A percentile compares a stretch with the other conserved stretches of the same genome.
Conservation (phyloP, 2,888 invertebrate species). For the Crossocerus cetratus region DNA sequence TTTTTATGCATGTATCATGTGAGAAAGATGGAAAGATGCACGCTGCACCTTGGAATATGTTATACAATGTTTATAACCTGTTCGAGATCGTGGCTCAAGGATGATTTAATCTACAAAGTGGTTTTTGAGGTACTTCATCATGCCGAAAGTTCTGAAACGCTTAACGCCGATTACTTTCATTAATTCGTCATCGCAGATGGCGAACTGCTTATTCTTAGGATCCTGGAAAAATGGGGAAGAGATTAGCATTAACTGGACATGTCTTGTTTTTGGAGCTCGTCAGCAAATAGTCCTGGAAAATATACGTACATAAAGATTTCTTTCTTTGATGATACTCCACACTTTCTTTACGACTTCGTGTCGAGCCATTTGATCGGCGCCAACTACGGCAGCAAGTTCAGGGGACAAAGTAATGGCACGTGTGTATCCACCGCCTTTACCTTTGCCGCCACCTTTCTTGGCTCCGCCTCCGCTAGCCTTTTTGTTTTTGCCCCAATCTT, state of each 20-base stretch:
- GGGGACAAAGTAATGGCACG: constrained; percentile 90
- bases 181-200: constrained; percentile 94
- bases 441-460: constrained; percentile 77
- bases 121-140: constrained; percentile 97
- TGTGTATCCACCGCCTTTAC: constrained; percentile 85
- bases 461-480: constrained; percentile 78
- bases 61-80: constrained; percentile 64
- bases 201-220: constrained; percentile 96
- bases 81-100: constrained; percentile 56
- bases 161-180: constrained; percentile 93
- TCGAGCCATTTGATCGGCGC: constrained; percentile 89
- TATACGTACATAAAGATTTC: constrained; percentile 83
- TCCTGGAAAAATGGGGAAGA: constrained; percentile 79
- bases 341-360: constrained; percentile 94
- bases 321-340: constrained; percentile 93
- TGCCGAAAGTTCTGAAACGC: constrained; percentile 95
- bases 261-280: background rate
- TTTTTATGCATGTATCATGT: constrained; percentile 63
- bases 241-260: background rate
- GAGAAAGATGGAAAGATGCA: constrained; percentile 66
- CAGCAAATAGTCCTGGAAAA: too few relatives aligned
- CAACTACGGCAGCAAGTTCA: constrained; percentile 90
- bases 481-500: constrained; percentile 83
- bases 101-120: constrained; percentile 86
- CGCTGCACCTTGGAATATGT: constrained; percentile 62